Percentiles rank a stretch among this genome's conserved stretches.
These are phyloP conservation scores for Synergus laeviventris DNA, from an alignment of 2,888 invertebrate genomes.

Conservation along the genomic window DNA sequence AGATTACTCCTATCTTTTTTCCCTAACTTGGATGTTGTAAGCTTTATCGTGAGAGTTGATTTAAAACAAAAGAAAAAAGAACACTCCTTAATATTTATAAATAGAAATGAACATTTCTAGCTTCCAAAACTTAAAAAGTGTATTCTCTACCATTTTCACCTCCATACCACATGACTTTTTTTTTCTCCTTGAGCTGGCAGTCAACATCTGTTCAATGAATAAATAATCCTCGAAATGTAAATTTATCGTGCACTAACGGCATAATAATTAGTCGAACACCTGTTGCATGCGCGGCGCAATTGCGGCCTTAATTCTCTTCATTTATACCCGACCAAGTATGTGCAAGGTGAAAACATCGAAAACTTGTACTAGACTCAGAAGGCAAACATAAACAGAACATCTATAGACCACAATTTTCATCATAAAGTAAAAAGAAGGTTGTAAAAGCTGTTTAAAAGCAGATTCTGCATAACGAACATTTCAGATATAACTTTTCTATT, in stretches of 20 bases:
- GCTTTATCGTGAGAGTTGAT: too few relatives aligned
- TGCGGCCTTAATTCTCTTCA: slow-evolving; percentile 20
- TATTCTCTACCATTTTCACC: background rate
- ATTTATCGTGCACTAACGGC: slow-evolving; percentile 32
- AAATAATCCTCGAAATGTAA: slow-evolving; percentile 12
- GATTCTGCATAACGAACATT: too few relatives aligned
- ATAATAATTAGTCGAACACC: slow-evolving; percentile 32
- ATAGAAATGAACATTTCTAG: background rate
- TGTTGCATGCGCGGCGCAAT: background rate
- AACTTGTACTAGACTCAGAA: background rate
- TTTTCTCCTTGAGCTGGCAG: slow-evolving; percentile 2
- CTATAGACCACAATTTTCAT: background rate
- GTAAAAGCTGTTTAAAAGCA: too few relatives aligned
- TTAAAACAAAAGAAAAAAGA: background rate
- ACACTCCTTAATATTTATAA: background rate
- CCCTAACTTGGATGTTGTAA: too few relatives aligned
- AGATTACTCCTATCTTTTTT: too few relatives aligned
- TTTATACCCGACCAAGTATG: background rate
- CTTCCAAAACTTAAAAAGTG: background rate
- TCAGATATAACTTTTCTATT: background rate
- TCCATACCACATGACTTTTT: background rate
- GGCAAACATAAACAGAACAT: background rate
- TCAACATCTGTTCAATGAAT: slow-evolving; percentile 14
- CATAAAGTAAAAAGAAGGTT: too few relatives aligned
- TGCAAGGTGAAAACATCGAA: slow-evolving; percentile 13